Evolutionary conservation across 2,113 vertebrate genomes (phyloP), one percentile per base, ranked within the genome.

Genomic region (Eurystomus gularis): DNA sequence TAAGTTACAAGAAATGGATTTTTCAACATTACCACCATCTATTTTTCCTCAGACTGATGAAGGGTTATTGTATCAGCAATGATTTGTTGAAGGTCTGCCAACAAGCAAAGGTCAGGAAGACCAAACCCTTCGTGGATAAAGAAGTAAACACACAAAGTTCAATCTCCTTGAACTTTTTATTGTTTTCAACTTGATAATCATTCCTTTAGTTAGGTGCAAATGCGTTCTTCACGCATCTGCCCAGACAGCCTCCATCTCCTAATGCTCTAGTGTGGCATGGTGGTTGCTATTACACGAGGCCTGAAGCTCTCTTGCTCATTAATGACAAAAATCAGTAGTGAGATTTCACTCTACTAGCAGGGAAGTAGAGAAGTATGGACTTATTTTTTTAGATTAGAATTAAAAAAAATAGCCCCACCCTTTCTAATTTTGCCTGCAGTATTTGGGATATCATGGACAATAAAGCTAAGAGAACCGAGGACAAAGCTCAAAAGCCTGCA

Each of bases 31-130:
- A 82, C 20, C 64, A 84, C 31, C 70, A 81, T 40, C 69, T 29
- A 49, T 37, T 57, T 37, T 69, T 54, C 23, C 40, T 42, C 83
- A 83, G 73, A 82, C 33, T 75, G 76, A 83, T n/a, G 33, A 75
- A 68, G 39, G 31, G 57, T 54, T 94, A 79, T 84, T 69, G 19
- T 52, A 82, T 42, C 62, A 85, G 52, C 60, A 88, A 72, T 26
- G 81, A 95, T 54, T 82, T 82, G 51, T 25, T 71, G 80, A 82
- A 94, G 52, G 80, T 78, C 69, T 96, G 87, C 68, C 46, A 72
- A 55, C n/a, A 90, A 81, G 44, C 21, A 94, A 79, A 91, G 72
- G 69, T 82, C 77, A 71, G 42, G 57, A 69, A 92, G 69, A 84
- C 37, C 83, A 82, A 79, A 42, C 14, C 31, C 23, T 57, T 48